Evolutionary conservation across 2,888 invertebrate species (phyloP), one percentile per base, ranked within the genome.

Genomic region (Emesis furor): DNA sequence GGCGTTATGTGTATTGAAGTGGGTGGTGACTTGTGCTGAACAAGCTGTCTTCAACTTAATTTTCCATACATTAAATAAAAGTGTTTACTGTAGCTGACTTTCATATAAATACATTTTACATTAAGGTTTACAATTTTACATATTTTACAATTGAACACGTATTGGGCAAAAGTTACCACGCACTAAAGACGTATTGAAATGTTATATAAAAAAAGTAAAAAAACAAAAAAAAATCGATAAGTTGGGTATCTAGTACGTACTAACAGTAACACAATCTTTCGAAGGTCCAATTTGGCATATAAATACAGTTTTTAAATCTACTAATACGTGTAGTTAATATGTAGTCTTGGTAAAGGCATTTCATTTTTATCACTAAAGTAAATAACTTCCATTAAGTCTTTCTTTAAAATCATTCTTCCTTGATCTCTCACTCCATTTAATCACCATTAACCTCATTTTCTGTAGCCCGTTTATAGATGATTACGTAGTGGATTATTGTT

Each of bases 401-500:
- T 92, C 92, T 84, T 81, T 87, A 84, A 88, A 87, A 84, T 83
- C 86, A 92, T 91, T 91, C 95, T 95, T 95, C 95, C 96, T 79
- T 92, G 92, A 94, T 94, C 92, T 94, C 93, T 92, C 86, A 89
- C 90, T 93, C 91, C 92, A 92, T 89, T 80, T 82, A 88, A 89
- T 91, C 86, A 89, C 89, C 88, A 83, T 86, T 90, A 94, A 95
- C 95, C 95, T 95, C 94, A 95, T 95, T 95, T 94, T 95, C 83
- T 86, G 89, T 93, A 92, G 92, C 79, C 82, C 69, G 78, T 69
- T 75, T 55, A 83, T 81, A 72, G 17, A 46, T 39, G 67, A 55
- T 59, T 73, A 78, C 68, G 59, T 83, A 78, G 59, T 37, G 35
- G n/a, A 24, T 76, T 46, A 46, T 14, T 46, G 12, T 76, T 24